Percentiles rank a stretch among this genome's conserved stretches.
These are phyloP conservation scores for Acanthoscelides obtectus DNA, from an alignment of 2,888 invertebrate genomes.

Conservation along the genomic window DNA sequence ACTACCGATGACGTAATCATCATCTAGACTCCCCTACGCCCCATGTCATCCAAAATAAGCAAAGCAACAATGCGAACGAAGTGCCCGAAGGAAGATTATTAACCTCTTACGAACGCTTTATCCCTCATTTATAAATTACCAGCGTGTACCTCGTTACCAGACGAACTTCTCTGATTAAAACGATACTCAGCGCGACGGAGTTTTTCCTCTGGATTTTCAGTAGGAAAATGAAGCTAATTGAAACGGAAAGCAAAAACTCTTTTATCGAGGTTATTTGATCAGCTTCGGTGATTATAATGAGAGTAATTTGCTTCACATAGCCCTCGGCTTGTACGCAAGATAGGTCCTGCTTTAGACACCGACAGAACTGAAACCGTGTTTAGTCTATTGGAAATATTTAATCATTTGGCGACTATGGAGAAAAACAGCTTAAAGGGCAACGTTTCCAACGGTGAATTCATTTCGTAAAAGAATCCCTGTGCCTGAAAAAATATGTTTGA, in stretches of 20 bases:
- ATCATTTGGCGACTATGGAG: too few species aligned
- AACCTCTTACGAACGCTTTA: background rate
- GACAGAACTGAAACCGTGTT: too few species aligned
- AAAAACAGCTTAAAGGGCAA: too few species aligned
- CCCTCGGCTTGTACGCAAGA: background rate
- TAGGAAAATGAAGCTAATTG: background rate
- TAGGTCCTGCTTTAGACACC: background rate
- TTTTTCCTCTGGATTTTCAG: background rate
- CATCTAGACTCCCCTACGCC: too few species aligned
- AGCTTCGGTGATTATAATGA: background rate
- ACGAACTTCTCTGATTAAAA: background rate
- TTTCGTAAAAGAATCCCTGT: too few species aligned
- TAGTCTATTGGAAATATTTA: too few species aligned
- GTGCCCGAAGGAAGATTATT: background rate
- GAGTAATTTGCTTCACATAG: background rate
- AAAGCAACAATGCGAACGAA: background rate
- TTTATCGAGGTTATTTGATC: background rate
- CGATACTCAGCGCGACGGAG: background rate
- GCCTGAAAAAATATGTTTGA: too few species aligned
- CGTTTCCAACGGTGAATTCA: too few species aligned
- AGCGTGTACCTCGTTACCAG: background rate
- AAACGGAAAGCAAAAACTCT: background rate
- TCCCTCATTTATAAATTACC: background rate
- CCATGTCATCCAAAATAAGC: too few species aligned
- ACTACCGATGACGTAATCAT: too few species aligned